Evolutionary conservation across 2,797 vertebrate species (phyloP).

Genomic region (Rhynchotus rufescens): DNA sequence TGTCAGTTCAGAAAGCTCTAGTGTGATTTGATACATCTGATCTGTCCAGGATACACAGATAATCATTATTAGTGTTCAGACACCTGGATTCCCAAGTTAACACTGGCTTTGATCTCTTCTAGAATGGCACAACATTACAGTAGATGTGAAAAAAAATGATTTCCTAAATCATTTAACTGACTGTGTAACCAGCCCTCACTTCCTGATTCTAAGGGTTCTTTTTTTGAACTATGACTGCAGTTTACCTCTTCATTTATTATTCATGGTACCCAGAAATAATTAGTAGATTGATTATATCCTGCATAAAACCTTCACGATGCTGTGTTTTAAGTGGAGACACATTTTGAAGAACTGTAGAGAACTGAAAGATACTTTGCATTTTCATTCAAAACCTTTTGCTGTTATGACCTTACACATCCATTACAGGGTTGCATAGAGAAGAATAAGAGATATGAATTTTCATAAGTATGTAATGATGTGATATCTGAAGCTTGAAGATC

Average conservation of each 20-base stretch:
- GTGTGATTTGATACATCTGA: not conserved
- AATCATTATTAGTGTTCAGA: not conserved
- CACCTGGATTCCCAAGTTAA: not conserved
- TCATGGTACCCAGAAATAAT: not conserved
- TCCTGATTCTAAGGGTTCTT: not conserved
- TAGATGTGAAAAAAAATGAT: not conserved
- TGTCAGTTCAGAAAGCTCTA: not conserved
- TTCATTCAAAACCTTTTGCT: not conserved
- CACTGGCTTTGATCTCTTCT: not conserved
- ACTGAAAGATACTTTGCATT: not conserved
- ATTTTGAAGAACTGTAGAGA: not conserved
- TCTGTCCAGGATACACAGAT: not conserved
- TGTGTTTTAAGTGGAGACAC: not conserved
- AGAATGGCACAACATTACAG: not conserved
- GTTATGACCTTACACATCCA: accelerated
- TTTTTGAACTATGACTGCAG: not conserved
- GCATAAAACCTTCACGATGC: not conserved
- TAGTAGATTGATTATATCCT: not conserved
- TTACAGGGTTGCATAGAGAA: not conserved
- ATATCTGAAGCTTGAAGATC: not conserved
- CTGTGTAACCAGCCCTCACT: not conserved
- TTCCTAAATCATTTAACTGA: not conserved
- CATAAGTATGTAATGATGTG: not conserved
- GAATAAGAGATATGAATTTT: not conserved
- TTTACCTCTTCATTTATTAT: not conserved